Percentiles rank a stretch among this genome's conserved stretches.
Evolutionary conservation across 1,140 invertebrate genomes (phyloP).

Genomic region (Drosophila orosa): DNA sequence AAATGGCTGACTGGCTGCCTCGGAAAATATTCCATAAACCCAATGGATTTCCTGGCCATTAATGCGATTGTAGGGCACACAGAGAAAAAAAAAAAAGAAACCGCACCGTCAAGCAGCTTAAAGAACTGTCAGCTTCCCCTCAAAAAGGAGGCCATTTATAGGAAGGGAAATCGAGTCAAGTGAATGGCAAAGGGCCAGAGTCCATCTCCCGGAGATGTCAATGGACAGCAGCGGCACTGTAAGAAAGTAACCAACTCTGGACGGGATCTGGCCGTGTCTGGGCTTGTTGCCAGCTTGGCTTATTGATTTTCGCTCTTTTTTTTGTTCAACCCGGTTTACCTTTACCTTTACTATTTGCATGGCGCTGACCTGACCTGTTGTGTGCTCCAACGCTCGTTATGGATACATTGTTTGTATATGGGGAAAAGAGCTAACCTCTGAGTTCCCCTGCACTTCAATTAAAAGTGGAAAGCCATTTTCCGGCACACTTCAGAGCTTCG

Average conservation of each 20-base stretch:
- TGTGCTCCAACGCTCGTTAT: slow-evolving; percentile 43
- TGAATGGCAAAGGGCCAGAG: slow-evolving; percentile 26
- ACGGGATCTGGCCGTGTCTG: background rate
- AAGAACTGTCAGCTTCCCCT: slow-evolving; percentile 30
- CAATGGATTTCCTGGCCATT: slow-evolving; percentile 36
- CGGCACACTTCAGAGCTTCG: slow-evolving; percentile 27
- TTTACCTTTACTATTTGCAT: slow-evolving; percentile 40
- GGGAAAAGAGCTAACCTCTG: slow-evolving; percentile 9
- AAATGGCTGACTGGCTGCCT: slow-evolving; percentile 5
- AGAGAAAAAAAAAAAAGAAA: slow-evolving; percentile 23
- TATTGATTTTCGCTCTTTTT: slow-evolving; percentile 57
- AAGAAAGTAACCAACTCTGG: slow-evolving; percentile 27
- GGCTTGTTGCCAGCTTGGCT: slow-evolving; percentile 44
- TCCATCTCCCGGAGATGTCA: slow-evolving; percentile 19
- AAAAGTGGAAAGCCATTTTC: slow-evolving; percentile 58
- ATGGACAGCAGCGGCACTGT: slow-evolving; percentile 26
- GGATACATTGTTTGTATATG: slow-evolving; percentile 32
- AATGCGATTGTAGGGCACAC: slow-evolving; percentile 34
- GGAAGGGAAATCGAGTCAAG: slow-evolving; percentile 12
- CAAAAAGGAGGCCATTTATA: slow-evolving; percentile 27
- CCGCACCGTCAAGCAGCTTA: slow-evolving; percentile 39
- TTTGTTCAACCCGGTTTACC: slow-evolving; percentile 6
- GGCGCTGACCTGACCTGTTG: slow-evolving; percentile 37
- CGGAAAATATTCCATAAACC: slow-evolving; percentile 35
- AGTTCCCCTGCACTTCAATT: slow-evolving; percentile 41